Base-by-base conservation (phyloP, 2,797 vertebrate genomes). In the Cossypha heuglini region DNA sequence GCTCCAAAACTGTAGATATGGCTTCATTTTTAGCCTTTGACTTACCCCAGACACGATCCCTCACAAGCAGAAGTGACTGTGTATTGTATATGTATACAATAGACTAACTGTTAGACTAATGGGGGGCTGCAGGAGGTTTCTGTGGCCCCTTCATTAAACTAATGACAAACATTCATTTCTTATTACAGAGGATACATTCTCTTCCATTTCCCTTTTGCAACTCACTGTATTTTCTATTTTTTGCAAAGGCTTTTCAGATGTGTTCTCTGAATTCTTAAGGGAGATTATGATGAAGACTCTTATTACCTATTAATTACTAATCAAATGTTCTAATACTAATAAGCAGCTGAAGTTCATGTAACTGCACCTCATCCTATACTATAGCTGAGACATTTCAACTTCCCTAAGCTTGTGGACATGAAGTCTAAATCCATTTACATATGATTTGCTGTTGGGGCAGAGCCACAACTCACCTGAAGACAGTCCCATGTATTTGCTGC, bases 101-200 rank as follows among this genome's bases (percentile, higher is more conserved):
- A 73, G 64, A 58, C 48, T 63, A 57, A 92, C 58, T 96, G 85
- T 95, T 95, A 66, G 46, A 59, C 43, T 93, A 90, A 88, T 75
- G 88, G 92, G 91, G 94, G 88, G 88, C 82, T 96, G 69, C 73
- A 57, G 73, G 54, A 81, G 49, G 46, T 86, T 93, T 96, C 93
- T 92, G 75, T 78, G 73, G 58, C 72, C 73, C 79, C 92, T 88
- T 93, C 88, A 86, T 78, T 94, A 93, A 88, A 64, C 45, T 95
- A 94, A 86, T 84, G 82, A 86, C 90, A 86, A 95, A 94, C 90
- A 95, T 91, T 90, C 48, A 88, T 91, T 79, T 94, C 87, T 93
- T 82, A 67, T 75, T 93, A 95, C 87, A 94, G 82, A 86, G 54
- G 64, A 95, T 43, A 88, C 69, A 64, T 92, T 93, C 66, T 90